phyloP scores from a whole-genome alignment of 2,797 vertebrate genomes.

The Typhlichthys eigenmanni region DNA sequence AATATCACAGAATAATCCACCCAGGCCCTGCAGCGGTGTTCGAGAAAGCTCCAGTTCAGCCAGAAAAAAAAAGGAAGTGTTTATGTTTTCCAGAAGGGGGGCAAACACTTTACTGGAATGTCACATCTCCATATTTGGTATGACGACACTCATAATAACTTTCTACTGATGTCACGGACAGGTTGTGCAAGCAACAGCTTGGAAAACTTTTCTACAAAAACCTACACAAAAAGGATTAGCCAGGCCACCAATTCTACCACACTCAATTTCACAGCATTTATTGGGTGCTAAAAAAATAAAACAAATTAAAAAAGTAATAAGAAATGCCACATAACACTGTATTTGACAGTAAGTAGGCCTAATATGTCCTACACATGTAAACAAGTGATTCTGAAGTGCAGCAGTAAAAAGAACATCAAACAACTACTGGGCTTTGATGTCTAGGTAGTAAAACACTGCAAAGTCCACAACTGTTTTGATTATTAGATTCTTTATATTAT shows the following conservation, averaged over 20 bases:
- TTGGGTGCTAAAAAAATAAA: neutral
- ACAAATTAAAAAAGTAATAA: neutral
- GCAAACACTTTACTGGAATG: neutral
- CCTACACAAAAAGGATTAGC: neutral
- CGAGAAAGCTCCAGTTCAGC: slow-evolving; percentile 33
- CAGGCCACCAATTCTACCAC: neutral
- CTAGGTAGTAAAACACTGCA: slow-evolving; percentile 47
- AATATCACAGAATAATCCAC: slow-evolving; percentile 62
- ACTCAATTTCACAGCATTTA: neutral
- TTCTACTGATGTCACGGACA: no score
- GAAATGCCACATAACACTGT: slow-evolving; percentile 7
- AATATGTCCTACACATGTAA: slow-evolving; percentile 22
- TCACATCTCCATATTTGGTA: no score
- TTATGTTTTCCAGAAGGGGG: slow-evolving; percentile 9
- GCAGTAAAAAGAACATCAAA: slow-evolving; percentile 51
- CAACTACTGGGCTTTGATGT: slow-evolving; percentile 67
- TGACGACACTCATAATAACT: no score
- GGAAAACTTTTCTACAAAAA: neutral
- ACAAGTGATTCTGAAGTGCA: slow-evolving; percentile 37
- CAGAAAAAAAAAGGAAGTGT: slow-evolving; percentile 10
- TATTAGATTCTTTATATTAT: slow-evolving; percentile 42
- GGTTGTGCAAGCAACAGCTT: neutral
- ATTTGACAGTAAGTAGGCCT: neutral
- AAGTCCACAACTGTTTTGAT: slow-evolving; percentile 12
- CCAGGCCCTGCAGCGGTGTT: slow-evolving; percentile 28